Conservation (phyloP, 2,113 vertebrate genomes). For the Columbina picui region DNA sequence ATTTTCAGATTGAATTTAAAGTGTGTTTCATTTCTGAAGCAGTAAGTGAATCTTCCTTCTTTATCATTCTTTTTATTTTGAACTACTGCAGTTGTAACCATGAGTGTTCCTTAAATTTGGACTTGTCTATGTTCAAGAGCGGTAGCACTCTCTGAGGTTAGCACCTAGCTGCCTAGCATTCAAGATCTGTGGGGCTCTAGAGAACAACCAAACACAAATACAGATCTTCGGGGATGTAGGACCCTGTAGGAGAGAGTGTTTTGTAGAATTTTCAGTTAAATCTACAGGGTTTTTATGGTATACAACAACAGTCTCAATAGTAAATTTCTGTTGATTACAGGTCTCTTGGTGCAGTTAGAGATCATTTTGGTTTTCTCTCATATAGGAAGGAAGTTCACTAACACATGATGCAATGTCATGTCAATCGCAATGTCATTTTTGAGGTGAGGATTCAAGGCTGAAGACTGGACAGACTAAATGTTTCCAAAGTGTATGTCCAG, state of each 20-base stretch:
- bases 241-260: background rate
- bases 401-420: background rate
- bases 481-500: background rate
- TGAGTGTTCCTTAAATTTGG: background rate
- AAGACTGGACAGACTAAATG: background rate
- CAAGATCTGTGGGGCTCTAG: background rate
- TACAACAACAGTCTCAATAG: background rate
- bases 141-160: background rate
- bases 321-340: background rate
- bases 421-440: background rate
- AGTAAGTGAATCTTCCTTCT: background rate
- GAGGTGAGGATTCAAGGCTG: background rate
- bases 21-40: background rate
- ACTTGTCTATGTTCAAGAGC: background rate
- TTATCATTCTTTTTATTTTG: background rate
- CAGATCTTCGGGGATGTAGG: background rate
- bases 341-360: background rate
- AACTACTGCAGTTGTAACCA: background rate
- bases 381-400: background rate
- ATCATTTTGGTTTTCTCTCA: background rate
- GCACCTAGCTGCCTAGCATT: background rate
- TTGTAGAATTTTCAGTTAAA: background rate
- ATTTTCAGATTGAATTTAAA: background rate
- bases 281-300: background rate
- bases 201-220: background rate